A percentile compares a stretch with the other conserved stretches of the same genome.
These are phyloP conservation scores for Piprites chloris DNA, from an alignment of 2,113 vertebrate species.

Conservation along the genomic window DNA sequence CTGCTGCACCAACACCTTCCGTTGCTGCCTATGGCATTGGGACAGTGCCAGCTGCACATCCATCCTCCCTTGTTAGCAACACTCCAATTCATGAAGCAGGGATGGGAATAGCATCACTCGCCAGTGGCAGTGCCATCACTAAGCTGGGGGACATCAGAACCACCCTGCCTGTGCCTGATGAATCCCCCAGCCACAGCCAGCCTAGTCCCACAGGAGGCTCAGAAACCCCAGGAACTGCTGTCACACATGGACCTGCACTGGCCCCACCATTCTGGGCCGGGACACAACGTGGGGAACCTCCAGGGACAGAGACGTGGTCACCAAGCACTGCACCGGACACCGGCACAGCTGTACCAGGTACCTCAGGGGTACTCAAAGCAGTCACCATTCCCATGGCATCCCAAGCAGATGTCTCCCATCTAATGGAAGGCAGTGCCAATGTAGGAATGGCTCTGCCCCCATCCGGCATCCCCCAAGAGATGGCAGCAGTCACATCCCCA, in stretches of 20 bases:
- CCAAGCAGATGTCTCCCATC: accelerated
- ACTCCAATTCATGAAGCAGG: not conserved
- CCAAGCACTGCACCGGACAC: accelerated
- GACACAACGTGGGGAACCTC: accelerated
- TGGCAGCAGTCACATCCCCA: not conserved
- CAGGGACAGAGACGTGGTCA: not conserved
- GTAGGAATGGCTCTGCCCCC: not conserved
- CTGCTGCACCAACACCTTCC: not conserved
- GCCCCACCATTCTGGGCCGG: accelerated
- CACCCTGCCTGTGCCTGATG: not conserved
- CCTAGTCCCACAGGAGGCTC: not conserved
- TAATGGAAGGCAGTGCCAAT: not conserved
- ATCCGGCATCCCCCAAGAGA: not conserved
- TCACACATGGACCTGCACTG: not conserved
- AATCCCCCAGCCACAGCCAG: not conserved
- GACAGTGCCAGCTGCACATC: not conserved
- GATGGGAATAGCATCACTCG: not conserved
- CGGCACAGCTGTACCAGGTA: not conserved
- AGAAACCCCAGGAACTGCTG: not conserved
- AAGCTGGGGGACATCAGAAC: accelerated
- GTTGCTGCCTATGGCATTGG: accelerated
- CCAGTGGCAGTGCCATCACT: not conserved
- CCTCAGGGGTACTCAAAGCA: not conserved
- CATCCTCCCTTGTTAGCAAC: not conserved
- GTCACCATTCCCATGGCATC: not conserved